Evolutionary conservation across 1,140 invertebrate genomes (phyloP).

Genomic region (Meteorus sp.): DNA sequence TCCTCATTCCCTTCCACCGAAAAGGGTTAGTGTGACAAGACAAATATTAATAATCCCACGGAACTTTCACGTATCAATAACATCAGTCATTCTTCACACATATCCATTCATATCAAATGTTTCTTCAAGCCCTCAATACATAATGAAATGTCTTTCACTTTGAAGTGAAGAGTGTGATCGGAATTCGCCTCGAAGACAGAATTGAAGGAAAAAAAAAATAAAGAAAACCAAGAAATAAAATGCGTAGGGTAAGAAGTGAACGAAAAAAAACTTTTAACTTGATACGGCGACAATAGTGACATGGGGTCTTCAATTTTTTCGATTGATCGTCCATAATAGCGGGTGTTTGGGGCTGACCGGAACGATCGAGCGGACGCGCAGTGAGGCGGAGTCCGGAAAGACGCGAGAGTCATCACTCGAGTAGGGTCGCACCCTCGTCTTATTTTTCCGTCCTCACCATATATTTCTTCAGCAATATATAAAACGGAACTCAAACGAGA

Average conservation of each 20-base stretch:
- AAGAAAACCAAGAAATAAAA: too few relatives aligned
- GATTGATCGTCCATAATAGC: slow-evolving; percentile 51
- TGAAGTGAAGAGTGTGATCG: too few relatives aligned
- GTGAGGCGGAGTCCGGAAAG: slow-evolving; percentile 44
- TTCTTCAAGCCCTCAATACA: background rate
- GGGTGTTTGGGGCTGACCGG: slow-evolving; percentile 44
- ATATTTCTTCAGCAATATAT: background rate
- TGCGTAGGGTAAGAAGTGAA: too few relatives aligned
- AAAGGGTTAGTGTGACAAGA: slow-evolving; percentile 17
- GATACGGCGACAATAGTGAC: too few relatives aligned
- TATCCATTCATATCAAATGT: too few relatives aligned
- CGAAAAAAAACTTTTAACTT: too few relatives aligned
- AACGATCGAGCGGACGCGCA: slow-evolving; percentile 43
- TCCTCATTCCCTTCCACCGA: background rate
- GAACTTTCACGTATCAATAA: background rate
- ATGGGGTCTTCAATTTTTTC: slow-evolving; percentile 39
- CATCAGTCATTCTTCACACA: too few relatives aligned
- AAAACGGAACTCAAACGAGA: too few relatives aligned
- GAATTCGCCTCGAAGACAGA: too few relatives aligned
- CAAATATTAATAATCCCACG: slow-evolving; percentile 24
- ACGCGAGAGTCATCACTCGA: slow-evolving; percentile 47
- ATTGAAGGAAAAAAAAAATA: too few relatives aligned
- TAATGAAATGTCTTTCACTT: background rate
- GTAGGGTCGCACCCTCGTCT: slow-evolving; percentile 40
- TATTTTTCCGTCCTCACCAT: background rate